A percentile compares a stretch with the other conserved stretches of the same genome.
Conservation (phyloP, 2,797 vertebrate genomes). For the Petrocephalus schoutedeni region DNA sequence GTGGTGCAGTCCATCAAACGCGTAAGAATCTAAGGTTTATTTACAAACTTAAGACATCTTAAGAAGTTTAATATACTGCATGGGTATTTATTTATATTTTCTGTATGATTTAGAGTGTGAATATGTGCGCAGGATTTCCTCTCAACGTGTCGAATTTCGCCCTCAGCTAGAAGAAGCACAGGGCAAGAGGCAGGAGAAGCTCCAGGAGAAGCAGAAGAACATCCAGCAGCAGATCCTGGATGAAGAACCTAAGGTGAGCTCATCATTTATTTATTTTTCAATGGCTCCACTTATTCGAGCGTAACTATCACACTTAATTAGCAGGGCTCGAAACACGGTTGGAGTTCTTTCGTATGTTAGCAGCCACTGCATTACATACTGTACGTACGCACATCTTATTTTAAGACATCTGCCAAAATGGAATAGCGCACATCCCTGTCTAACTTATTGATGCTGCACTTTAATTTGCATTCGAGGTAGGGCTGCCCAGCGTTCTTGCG, state of each 20-base stretch:
- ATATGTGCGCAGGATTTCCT: background rate
- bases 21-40: slow-evolving; percentile 58
- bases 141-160: background rate
- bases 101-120: slow-evolving; percentile 2
- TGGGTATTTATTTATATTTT: background rate
- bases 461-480: background rate
- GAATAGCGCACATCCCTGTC: background rate
- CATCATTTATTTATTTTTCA: background rate
- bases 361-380: background rate
- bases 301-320: background rate
- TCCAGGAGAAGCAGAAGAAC: slow-evolving; percentile 89
- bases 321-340: background rate
- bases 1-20: slow-evolving; percentile 95
- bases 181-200: slow-evolving; percentile 86
- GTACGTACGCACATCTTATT: background rate
- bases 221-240: slow-evolving; percentile 92
- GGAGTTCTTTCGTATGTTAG: background rate
- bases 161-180: slow-evolving; percentile 89
- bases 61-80: background rate
- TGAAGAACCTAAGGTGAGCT: slow-evolving; percentile 86
- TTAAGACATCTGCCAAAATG: background rate
- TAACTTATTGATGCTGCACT: background rate
- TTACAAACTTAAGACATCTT: background rate
- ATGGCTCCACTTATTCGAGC: background rate
- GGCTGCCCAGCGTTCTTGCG: background rate